Percentiles rank a stretch among this genome's conserved stretches.
Conservation (phyloP, 2,888 invertebrate species). For the Frankliniella intonsa region DNA sequence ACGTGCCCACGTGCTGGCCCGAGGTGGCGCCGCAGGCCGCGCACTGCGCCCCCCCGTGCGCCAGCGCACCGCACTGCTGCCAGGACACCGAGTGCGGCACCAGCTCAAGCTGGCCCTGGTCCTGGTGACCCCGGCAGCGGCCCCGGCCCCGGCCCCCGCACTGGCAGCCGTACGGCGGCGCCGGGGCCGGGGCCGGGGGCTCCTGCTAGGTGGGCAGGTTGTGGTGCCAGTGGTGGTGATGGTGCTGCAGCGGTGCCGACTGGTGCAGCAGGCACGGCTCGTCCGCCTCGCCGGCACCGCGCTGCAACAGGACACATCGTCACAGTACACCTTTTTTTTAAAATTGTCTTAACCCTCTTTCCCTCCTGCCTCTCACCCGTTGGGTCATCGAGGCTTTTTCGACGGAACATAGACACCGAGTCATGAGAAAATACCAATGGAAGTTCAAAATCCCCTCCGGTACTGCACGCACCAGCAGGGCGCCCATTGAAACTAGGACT, state of each 20-base stretch:
- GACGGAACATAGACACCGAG: too few relatives aligned
- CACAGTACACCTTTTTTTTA: neutral
- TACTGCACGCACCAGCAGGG: neutral
- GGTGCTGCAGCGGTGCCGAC: neutral
- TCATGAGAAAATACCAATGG: neutral
- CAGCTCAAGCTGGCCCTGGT: neutral
- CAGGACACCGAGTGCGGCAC: neutral
- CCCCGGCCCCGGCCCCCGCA: neutral
- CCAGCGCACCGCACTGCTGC: neutral
- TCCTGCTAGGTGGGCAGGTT: slow-evolving; percentile 3
- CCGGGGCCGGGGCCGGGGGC: slow-evolving; percentile 4
- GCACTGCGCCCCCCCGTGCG: neutral
- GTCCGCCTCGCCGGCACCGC: neutral
- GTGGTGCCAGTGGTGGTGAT: slow-evolving; percentile 1
- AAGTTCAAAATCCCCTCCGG: neutral
- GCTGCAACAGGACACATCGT: neutral
- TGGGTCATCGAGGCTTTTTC: too few relatives aligned
- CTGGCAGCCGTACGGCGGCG: neutral
- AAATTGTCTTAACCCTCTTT: too few relatives aligned
- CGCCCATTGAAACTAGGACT: neutral
- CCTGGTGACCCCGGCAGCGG: neutral
- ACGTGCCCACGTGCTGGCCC: neutral
- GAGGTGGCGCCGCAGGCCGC: neutral
- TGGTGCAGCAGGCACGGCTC: slow-evolving; percentile 12
- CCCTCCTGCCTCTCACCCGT: too few relatives aligned